Base-by-base conservation (phyloP, 2,113 vertebrate species). In the Lycaon pictus region DNA sequence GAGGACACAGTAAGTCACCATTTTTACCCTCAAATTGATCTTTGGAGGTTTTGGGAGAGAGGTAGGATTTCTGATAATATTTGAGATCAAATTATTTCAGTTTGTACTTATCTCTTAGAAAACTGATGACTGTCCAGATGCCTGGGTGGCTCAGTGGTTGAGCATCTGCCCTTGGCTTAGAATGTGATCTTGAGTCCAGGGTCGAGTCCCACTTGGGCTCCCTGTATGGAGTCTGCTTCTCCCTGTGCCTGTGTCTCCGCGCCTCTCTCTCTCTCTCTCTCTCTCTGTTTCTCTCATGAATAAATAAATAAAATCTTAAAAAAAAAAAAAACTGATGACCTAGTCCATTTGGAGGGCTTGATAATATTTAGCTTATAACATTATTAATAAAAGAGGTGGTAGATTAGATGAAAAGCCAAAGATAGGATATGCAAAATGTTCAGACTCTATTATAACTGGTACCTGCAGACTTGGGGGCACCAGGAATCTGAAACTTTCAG, bases 91-190 rank as follows among this genome's bases (percentile, higher is more conserved):
- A 72, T 19, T 86, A 9, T 56, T 10, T 65, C 5, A 23, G 1
- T 43, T 81, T 62, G 80, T 60, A 88, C 25, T 82, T 94, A 65
- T n/a, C 23, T 95, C 19, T 93, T 90, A 23, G 76, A 92, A 97
- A 93, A 88, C 17, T 37, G 7, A 15, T 71, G 55, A 84, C 22
- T 43, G 43, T 43, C 43, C 43, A 43, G 43, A 43, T 43, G 43
- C 43, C 43, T 43, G 43, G 43, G 43, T 43, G 43, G 43, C 5
- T 43, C 43, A 43, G 43, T 43, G 43, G 43, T 43, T 43, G 43
- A 43, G 43, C 43, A 43, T 43, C 43, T 43, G 43, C 43, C 43
- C 43, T 43, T 43, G 43, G 43, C 43, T 43, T 43, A 43, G 43
- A 43, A 43, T 43, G 43, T 43, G 43, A 43, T 43, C 43, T 43